Evolutionary conservation across 53 echinoderm and acorn worm species (phyloP).

Genomic region (Henricia sp.): DNA sequence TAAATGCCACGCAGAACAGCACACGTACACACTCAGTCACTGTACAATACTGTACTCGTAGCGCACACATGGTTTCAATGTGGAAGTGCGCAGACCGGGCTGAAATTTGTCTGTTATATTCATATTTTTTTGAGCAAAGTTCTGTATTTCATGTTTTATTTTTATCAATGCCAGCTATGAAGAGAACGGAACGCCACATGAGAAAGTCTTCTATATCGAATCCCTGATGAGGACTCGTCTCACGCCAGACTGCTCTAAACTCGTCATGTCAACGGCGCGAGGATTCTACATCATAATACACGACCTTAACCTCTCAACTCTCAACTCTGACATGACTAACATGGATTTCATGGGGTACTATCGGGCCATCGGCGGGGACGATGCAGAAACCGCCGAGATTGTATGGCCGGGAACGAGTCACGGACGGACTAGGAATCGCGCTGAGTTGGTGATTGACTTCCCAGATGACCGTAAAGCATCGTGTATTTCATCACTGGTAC

Average conservation of each 20-base stretch:
- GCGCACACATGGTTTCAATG: no score
- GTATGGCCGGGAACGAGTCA: slow-evolving; percentile 23
- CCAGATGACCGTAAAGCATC: slow-evolving; percentile 80
- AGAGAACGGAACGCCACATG: slow-evolving; percentile 71
- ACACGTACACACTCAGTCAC: no score
- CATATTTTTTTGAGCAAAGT: no score
- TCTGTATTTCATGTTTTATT: no score
- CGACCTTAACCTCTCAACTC: slow-evolving; percentile 89
- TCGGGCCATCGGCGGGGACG: slow-evolving; percentile 55
- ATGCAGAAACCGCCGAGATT: background rate
- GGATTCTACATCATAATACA: slow-evolving; percentile 91
- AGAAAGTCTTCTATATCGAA: slow-evolving; percentile 78
- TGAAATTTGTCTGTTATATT: no score
- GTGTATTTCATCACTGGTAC: slow-evolving; percentile 90
- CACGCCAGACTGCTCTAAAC: slow-evolving; percentile 88
- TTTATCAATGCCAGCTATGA: slow-evolving; percentile 45
- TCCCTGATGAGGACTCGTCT: slow-evolving; percentile 91
- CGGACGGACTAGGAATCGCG: slow-evolving; percentile 74
- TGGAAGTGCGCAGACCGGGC: no score
- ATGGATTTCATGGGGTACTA: slow-evolving; percentile 71
- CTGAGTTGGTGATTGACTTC: slow-evolving; percentile 90
- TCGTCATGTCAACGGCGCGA: slow-evolving; percentile 84
- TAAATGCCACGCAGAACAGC: no score
- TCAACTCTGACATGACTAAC: slow-evolving; percentile 75
- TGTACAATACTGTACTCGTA: no score